A percentile compares a stretch with the other conserved stretches of the same genome.
Evolutionary conservation across 2,797 vertebrate genomes (phyloP).

Genomic region (Parambassis ranga): DNA sequence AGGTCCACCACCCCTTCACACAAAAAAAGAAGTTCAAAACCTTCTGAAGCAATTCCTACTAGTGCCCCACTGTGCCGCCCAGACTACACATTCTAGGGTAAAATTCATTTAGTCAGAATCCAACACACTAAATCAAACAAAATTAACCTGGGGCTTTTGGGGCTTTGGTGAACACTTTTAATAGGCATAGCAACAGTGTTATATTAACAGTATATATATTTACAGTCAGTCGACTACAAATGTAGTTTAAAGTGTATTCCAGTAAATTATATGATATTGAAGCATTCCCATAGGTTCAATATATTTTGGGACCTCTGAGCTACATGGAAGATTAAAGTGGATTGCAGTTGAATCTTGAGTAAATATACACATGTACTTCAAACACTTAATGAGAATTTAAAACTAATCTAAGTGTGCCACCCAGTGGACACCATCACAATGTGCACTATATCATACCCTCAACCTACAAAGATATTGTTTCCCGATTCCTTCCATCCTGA

Average conservation of each 20-base stretch:
- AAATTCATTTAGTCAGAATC: not conserved
- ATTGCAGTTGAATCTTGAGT: not conserved
- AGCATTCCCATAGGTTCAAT: not conserved
- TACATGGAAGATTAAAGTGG: not conserved
- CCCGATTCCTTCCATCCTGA: no score
- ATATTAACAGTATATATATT: no score
- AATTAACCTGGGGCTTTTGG: conserved; percentile 2
- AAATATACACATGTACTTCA: not conserved
- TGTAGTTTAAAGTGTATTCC: not conserved
- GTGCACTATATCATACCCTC: not conserved
- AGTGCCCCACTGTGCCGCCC: not conserved
- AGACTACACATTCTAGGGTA: not conserved
- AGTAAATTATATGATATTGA: not conserved
- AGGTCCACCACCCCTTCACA: no score
- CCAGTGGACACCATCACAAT: conserved; percentile 30
- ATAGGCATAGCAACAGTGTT: not conserved
- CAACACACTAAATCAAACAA: not conserved
- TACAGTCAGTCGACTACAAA: not conserved
- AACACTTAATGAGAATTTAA: not conserved
- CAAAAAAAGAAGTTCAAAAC: rapidly evolving
- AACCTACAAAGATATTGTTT: no score
- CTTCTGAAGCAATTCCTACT: not conserved
- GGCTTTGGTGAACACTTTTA: not conserved
- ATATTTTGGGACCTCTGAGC: not conserved
- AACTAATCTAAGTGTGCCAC: conserved; percentile 50